A percentile compares a stretch with the other conserved stretches of the same genome.
Evolutionary conservation across 2,797 vertebrate genomes (phyloP).

Genomic region (Typhlichthys eigenmanni): DNA sequence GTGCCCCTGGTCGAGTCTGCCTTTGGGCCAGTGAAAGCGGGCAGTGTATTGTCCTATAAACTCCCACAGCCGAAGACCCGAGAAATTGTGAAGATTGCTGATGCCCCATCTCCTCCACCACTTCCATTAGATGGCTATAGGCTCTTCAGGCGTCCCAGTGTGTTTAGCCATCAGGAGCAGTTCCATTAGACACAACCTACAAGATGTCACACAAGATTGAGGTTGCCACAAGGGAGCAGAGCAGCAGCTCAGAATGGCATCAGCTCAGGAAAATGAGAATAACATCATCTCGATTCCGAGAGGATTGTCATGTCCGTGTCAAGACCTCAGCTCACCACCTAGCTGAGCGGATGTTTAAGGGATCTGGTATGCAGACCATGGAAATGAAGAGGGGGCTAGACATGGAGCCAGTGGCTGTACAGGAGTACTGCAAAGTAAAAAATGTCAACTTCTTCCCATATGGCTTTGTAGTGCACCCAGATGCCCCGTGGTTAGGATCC

Average conservation of each 20-base stretch:
- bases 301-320: slow-evolving; percentile 6
- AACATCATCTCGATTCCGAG: slow-evolving; percentile 10
- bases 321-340: slow-evolving; percentile 18
- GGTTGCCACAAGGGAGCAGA: slow-evolving; percentile 5
- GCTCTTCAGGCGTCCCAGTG: background rate
- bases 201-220: slow-evolving; percentile 3
- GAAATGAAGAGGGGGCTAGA: slow-evolving; percentile 18
- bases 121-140: slow-evolving; percentile 27
- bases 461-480: slow-evolving; percentile 20
- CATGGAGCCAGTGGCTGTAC: slow-evolving; percentile 13
- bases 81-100: background rate
- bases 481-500: slow-evolving; percentile 16
- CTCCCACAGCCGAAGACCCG: slow-evolving; percentile 12
- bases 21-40: slow-evolving; percentile 16
- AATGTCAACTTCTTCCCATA: slow-evolving; percentile 12
- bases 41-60: slow-evolving; percentile 18
- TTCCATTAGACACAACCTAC: slow-evolving; percentile 4
- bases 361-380: background rate
- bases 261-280: slow-evolving; percentile 7
- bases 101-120: slow-evolving; percentile 18
- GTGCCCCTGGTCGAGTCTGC: slow-evolving; percentile 12
- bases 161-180: too few relatives aligned
- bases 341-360: background rate
- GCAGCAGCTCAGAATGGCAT: background rate
- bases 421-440: slow-evolving; percentile 7